These are phyloP conservation scores for Hylaeus volcanicus DNA, from an alignment of 1,140 invertebrate species.

Conservation along the genomic window DNA sequence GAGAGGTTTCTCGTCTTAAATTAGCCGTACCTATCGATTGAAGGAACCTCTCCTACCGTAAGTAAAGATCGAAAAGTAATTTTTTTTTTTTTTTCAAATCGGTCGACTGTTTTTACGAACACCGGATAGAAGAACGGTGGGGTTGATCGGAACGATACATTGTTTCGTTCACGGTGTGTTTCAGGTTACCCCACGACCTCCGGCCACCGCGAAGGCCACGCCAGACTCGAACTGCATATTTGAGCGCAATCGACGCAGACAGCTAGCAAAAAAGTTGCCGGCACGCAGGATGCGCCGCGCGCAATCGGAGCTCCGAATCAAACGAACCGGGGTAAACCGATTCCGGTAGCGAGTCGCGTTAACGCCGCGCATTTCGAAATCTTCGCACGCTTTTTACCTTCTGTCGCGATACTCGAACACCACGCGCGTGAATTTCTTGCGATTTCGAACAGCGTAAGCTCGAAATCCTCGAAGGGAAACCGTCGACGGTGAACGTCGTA, in stretches of 20 bases:
- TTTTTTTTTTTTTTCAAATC: not conserved
- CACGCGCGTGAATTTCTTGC: too few relatives aligned
- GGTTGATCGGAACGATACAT: slow-evolving; percentile 67
- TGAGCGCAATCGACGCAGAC: slow-evolving; percentile 31
- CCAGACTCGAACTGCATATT: not conserved
- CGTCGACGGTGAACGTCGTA: not conserved
- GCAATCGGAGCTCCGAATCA: slow-evolving; percentile 50
- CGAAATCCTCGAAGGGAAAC: slow-evolving; percentile 1
- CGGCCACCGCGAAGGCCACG: slow-evolving; percentile 54
- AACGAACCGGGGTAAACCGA: slow-evolving; percentile 21
- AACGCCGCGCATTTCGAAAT: slow-evolving; percentile 38
- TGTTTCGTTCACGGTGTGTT: slow-evolving; percentile 73
- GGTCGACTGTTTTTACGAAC: not conserved
- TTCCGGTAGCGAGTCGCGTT: slow-evolving; percentile 34
- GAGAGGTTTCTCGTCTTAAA: not conserved
- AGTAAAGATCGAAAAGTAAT: not conserved
- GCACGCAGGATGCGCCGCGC: slow-evolving; percentile 47
- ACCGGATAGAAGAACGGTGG: slow-evolving; percentile 23
- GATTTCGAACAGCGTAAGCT: not conserved
- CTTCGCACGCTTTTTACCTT: too few relatives aligned
- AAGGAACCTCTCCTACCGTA: not conserved
- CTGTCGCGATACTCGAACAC: not conserved
- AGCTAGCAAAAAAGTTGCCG: slow-evolving; percentile 40
- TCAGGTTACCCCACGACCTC: slow-evolving; percentile 61
- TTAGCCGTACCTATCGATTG: too few relatives aligned